These are phyloP conservation scores for Iselma pallidipennis DNA, from an alignment of 2,888 invertebrate species.

Conservation along the genomic window DNA sequence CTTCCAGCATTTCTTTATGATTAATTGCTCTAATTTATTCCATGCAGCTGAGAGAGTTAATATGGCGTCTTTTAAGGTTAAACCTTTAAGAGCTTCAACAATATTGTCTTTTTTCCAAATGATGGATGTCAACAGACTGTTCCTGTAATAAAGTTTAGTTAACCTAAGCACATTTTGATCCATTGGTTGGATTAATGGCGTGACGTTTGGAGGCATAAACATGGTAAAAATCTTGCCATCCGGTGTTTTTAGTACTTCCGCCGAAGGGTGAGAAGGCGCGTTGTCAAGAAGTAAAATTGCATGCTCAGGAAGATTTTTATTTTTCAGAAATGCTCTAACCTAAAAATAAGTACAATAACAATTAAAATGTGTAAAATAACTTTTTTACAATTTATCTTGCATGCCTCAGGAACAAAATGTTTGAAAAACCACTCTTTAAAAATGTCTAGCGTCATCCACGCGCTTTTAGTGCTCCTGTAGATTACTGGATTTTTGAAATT, in stretches of 20 bases:
- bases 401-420: conserved; percentile 13
- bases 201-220: conserved; percentile 21
- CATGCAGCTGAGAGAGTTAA: too few species aligned
- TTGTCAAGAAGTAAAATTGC: conserved; percentile 11
- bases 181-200: conserved; percentile 21
- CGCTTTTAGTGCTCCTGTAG: conserved; percentile 3
- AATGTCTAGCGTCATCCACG: conserved; percentile 11
- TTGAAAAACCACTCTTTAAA: conserved; percentile 14
- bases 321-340: background rate
- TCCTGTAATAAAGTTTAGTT: conserved; percentile 13
- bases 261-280: conserved; percentile 9
- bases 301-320: conserved; percentile 9
- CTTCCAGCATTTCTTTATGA: too few species aligned
- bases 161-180: conserved; percentile 20
- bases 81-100: too few species aligned
- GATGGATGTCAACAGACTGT: conserved; percentile 7
- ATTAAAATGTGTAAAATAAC: background rate
- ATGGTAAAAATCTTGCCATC: conserved; percentile 17
- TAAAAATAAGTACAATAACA: background rate
- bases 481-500: background rate
- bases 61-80: too few species aligned
- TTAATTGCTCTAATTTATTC: too few species aligned
- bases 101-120: background rate
- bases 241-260: conserved; percentile 9
- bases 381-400: background rate